A percentile compares a stretch with the other conserved stretches of the same genome.
Evolutionary conservation across 2,113 vertebrate genomes (phyloP).

Genomic region (Pollachius pollachius): DNA sequence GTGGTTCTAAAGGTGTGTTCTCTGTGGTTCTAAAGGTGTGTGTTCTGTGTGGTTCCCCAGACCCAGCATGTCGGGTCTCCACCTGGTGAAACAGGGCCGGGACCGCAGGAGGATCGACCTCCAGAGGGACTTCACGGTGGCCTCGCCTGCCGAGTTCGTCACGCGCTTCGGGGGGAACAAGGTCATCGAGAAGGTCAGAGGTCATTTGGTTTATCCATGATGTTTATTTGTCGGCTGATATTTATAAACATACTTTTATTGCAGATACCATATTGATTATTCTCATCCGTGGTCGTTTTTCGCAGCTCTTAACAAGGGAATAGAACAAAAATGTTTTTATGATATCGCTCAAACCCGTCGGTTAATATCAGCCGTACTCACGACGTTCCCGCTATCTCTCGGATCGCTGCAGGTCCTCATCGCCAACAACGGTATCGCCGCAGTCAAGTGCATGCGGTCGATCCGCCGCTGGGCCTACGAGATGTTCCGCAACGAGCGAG

Average conservation of each 20-base stretch:
- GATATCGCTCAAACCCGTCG: no score
- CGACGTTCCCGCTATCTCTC: background rate
- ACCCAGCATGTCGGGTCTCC: constrained; percentile 97
- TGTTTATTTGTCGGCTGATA: no score
- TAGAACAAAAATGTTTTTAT: no score
- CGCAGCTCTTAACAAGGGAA: no score
- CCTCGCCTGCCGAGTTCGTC: constrained; percentile 96
- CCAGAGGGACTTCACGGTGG: constrained; percentile 96
- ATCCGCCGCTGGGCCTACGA: constrained; percentile 98
- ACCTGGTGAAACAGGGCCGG: constrained; percentile 91
- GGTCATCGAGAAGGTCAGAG: constrained; percentile 93
- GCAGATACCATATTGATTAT: no score
- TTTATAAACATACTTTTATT: no score
- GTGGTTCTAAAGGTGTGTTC: background rate
- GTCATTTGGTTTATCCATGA: background rate
- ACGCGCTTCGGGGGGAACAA: constrained; percentile 97
- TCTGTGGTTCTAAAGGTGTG: background rate
- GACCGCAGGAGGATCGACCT: constrained; percentile 91
- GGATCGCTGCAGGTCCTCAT: constrained; percentile 86
- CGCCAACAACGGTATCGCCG: constrained; percentile 98
- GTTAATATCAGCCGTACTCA: no score
- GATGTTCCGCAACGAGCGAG: constrained; percentile 97
- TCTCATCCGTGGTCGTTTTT: no score
- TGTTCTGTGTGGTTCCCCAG: constrained; percentile 57
- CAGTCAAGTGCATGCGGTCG: constrained; percentile 98